phyloP scores from a whole-genome alignment of 2,797 vertebrate species.

The Tokudaia muenninki region DNA sequence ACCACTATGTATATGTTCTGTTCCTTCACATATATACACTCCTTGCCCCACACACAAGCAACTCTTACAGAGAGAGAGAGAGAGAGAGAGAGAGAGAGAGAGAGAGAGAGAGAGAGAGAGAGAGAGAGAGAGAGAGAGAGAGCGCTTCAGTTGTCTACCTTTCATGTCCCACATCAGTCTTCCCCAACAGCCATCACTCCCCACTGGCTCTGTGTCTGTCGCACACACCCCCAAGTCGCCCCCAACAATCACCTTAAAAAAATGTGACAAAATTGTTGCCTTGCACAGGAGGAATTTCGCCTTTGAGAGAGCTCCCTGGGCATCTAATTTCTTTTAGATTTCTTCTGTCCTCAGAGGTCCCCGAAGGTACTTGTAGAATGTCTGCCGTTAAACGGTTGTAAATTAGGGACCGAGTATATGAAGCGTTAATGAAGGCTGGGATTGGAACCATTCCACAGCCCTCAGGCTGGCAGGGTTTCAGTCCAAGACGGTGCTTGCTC shows the following conservation, averaged over 20 bases:
- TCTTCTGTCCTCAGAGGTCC: conserved; percentile 65
- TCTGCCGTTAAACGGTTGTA: conserved; percentile 87
- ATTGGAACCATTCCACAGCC: conserved; percentile 84
- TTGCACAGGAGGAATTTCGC: background rate
- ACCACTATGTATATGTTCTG: accelerated
- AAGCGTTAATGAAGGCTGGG: conserved; percentile 87
- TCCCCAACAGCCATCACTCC: background rate
- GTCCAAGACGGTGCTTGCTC: conserved; percentile 78
- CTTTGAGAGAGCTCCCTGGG: conserved; percentile 20
- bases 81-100: background rate
- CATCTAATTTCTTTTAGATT: conserved; percentile 61
- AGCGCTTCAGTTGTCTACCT: background rate
- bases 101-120: background rate
- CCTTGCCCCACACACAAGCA: background rate
- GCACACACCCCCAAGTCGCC: accelerated
- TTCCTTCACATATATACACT: too few species aligned
- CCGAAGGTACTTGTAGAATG: conserved; percentile 83
- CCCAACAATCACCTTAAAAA: background rate
- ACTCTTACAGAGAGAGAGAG: background rate
- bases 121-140: background rate
- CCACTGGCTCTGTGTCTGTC: background rate
- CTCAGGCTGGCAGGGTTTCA: conserved; percentile 77
- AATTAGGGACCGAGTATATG: conserved; percentile 85
- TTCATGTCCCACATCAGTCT: background rate
- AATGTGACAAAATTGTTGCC: background rate